phyloP scores from a whole-genome alignment of 2,888 invertebrate species.

The Synanthedon tipuliformis region DNA sequence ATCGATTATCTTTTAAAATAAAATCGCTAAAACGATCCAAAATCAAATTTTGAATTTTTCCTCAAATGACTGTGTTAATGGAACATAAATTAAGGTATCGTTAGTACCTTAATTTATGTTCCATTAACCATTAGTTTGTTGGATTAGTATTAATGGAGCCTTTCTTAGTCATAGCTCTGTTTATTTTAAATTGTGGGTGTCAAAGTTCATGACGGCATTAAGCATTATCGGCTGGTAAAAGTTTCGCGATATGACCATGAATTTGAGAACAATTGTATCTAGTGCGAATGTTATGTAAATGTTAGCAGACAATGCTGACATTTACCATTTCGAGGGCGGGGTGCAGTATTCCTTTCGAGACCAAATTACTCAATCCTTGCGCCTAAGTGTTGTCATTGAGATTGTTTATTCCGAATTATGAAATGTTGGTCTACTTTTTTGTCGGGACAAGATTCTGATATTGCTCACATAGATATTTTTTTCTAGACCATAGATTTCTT shows the following conservation, averaged over 20 bases:
- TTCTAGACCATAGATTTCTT: too few relatives aligned
- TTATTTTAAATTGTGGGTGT: slow-evolving; percentile 17
- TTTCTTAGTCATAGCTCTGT: neutral
- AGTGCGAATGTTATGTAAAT: slow-evolving; percentile 53
- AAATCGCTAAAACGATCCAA: too few relatives aligned
- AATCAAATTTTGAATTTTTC: too few relatives aligned
- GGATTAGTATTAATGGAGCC: neutral
- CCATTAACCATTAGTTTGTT: too few relatives aligned
- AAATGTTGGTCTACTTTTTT: too few relatives aligned
- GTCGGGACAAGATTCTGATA: too few relatives aligned
- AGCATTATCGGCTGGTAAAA: slow-evolving; percentile 16
- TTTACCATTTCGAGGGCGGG: slow-evolving; percentile 42
- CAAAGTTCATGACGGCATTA: slow-evolving; percentile 18
- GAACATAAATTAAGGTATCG: too few relatives aligned
- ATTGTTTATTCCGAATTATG: neutral
- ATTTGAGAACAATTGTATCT: slow-evolving; percentile 38
- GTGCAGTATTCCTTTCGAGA: slow-evolving; percentile 35
- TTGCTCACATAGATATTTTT: too few relatives aligned
- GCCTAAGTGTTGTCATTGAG: slow-evolving; percentile 23
- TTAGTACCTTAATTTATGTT: too few relatives aligned
- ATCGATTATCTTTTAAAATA: too few relatives aligned
- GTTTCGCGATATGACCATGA: slow-evolving; percentile 35
- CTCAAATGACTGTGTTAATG: too few relatives aligned
- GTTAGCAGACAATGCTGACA: slow-evolving; percentile 57
- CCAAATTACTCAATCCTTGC: slow-evolving; percentile 34